Conservation (phyloP, 2,113 vertebrate genomes). For the Menura novaehollandiae region DNA sequence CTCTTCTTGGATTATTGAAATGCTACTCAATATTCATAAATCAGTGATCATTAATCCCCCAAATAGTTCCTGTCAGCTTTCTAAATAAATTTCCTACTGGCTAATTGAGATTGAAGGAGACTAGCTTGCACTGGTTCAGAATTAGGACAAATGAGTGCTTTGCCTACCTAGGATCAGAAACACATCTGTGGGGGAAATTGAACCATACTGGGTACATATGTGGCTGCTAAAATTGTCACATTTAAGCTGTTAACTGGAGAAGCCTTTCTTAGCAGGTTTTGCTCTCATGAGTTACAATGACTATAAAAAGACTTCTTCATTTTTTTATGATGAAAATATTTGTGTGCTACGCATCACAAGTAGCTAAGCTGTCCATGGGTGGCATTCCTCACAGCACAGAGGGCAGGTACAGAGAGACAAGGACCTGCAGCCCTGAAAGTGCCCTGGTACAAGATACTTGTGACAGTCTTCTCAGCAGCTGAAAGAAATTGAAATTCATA, state of each 20-base stretch:
- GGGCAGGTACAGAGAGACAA: background rate
- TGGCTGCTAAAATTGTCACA: background rate
- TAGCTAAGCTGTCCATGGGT: background rate
- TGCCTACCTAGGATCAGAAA: conserved; percentile 3
- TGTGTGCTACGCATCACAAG: background rate
- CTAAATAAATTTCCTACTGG: conserved; percentile 75
- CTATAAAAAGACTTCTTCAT: background rate
- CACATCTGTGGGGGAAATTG: background rate
- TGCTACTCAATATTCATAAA: conserved; percentile 80
- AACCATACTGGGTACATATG: background rate
- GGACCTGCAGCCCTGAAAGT: background rate
- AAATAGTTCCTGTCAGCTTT: conserved; percentile 77
- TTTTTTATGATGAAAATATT: conserved; percentile 9
- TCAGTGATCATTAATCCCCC: conserved; percentile 81
- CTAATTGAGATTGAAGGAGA: conserved; percentile 82
- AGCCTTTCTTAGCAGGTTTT: background rate
- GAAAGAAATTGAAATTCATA: background rate
- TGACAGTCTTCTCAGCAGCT: background rate
- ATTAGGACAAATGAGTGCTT: conserved; percentile 58
- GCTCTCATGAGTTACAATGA: background rate
- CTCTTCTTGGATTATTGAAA: conserved; percentile 72
- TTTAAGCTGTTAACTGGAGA: background rate
- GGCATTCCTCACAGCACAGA: background rate
- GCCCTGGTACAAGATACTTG: accelerated
- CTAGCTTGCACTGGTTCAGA: conserved; percentile 36